These are phyloP conservation scores for Rousettus leschenaultii DNA, from an alignment of 2,113 vertebrate genomes.

Conservation along the genomic window DNA sequence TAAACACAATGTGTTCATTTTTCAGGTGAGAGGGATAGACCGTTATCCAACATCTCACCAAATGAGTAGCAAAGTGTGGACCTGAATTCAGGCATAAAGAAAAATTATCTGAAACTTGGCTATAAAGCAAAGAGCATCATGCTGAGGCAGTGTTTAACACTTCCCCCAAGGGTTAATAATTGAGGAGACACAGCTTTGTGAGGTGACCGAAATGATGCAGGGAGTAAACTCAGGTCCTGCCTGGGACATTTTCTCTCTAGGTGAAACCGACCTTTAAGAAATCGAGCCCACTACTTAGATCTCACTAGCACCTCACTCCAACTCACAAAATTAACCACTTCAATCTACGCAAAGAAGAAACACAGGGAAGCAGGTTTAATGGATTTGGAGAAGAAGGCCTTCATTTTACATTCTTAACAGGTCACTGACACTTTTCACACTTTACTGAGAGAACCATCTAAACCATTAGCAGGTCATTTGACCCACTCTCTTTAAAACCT, in stretches of 20 bases:
- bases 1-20: neutral
- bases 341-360: neutral
- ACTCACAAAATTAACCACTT: neutral
- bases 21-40: neutral
- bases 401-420: conserved; percentile 39
- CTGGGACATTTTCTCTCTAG: neutral
- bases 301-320: neutral
- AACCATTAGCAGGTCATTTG: conserved; percentile 51
- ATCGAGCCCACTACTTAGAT: neutral
- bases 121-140: neutral
- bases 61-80: neutral
- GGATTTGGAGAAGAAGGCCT: neutral
- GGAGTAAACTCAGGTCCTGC: neutral
- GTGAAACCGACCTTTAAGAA: neutral
- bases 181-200: neutral
- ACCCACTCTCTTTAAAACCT: conserved; percentile 48
- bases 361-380: neutral
- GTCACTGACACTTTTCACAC: conserved; percentile 49
- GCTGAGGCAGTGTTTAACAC: neutral
- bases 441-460: conserved; percentile 26
- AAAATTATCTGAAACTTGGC: neutral
- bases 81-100: neutral
- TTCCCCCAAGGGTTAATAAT: neutral
- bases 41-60: neutral
- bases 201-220: neutral